These are phyloP conservation scores for Catharus fuscescens DNA, from an alignment of 2,113 vertebrate species.

Conservation along the genomic window DNA sequence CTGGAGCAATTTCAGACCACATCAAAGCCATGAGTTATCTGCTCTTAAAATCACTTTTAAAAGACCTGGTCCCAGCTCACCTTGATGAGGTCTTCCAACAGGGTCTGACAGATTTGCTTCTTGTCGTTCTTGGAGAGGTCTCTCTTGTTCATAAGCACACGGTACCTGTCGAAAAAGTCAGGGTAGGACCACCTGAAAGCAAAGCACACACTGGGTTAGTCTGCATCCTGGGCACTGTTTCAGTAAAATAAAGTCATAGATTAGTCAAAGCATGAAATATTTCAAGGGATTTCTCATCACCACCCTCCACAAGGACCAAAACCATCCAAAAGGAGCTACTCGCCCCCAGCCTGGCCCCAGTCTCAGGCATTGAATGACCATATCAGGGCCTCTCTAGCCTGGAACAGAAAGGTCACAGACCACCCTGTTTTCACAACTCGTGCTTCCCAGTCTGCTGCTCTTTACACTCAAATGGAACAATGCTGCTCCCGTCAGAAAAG, in stretches of 20 bases:
- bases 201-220: background rate
- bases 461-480: background rate
- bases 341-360: background rate
- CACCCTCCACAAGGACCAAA: background rate
- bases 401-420: background rate
- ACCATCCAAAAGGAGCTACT: background rate
- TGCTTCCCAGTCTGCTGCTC: background rate
- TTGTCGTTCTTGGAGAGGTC: conserved; percentile 81
- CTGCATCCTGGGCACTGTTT: background rate
- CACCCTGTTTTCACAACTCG: background rate
- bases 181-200: conserved; percentile 90
- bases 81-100: conserved; percentile 89
- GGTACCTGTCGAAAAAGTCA: conserved; percentile 93
- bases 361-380: background rate
- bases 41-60: background rate
- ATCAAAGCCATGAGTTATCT: accelerated
- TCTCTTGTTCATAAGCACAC: conserved; percentile 87
- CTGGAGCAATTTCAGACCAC: background rate
- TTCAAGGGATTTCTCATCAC: background rate
- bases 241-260: background rate
- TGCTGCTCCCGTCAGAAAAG: accelerated
- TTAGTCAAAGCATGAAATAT: accelerated
- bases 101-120: conserved; percentile 84
- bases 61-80: conserved; percentile 65
- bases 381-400: background rate